Base-by-base conservation (phyloP, 2,888 invertebrate genomes). In the Xiphydria camelus region DNA sequence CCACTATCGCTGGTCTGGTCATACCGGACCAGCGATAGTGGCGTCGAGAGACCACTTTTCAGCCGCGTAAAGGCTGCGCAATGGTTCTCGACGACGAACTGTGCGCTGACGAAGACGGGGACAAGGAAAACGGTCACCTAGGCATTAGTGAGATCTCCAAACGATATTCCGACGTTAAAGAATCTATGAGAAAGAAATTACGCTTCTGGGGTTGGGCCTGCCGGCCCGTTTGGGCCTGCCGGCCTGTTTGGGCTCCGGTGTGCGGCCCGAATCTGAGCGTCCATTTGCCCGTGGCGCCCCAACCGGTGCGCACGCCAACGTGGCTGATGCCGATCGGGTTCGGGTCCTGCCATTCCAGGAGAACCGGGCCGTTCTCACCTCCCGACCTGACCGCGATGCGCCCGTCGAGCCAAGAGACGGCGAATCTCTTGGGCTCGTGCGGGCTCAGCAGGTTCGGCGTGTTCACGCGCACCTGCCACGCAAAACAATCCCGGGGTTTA, bases 261-360 rank as follows among this genome's bases (percentile, higher is more conserved):
- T 54, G 49, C 51, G 46, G 61, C 65, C 67, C 68, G 56, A 61
- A 59, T 47, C 57, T 65, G 51, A 85, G 78, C 58, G 79, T 81
- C 86, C 86, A 86, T 51, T 79, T 76, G 49, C 85, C 86, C 47
- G 80, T 78, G 19, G 85, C 81, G 43, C 86, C 86, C 80, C 83
- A 86, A 46, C 78, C 82, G 9, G 84, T 84, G 47, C 85, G 79
- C 47, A 85, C 79, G 33, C 84, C 86, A 64, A 84, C 81, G 75
- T 83, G 80, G 45, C 81, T 79, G 41, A 85, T 71, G 34, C 80
- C 79, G 71, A 84, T 82, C 4, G 84, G 83, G 9, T 77, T 66
- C 3, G 83, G 80, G 66, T 85, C 83, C 51, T 74, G 69, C 83
- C 84, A 85, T 57, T 82, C 80, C 79, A 85, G 76, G 49, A 84